Base-by-base conservation (phyloP, 2,888 invertebrate genomes). In the Tachina fera region DNA sequence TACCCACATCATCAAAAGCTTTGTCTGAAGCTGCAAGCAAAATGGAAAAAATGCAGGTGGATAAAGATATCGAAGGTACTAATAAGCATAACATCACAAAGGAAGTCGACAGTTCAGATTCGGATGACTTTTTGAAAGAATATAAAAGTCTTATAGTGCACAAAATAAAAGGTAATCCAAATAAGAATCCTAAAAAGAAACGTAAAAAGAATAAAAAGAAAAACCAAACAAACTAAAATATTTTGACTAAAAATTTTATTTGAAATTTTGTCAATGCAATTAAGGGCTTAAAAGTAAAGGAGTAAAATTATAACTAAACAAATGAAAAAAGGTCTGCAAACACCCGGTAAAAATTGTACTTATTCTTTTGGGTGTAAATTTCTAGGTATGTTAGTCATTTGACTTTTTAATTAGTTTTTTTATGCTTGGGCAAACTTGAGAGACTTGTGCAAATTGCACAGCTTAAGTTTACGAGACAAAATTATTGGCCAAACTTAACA, bases 151-250 rank as follows among this genome's bases (percentile, higher is more conserved):
- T 91, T 0, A 89, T 87, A 11, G 88, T 91, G 3, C 88, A 90
- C 68, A 89, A 89, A 68, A 88, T 90, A 14, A 83, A 88, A n/a
- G 83, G 91, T 0, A 91, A 91, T 87, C 90, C 91, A 1, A 84
- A 90, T 71, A 91, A 90, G 65, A 87, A 87, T 41, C 75, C 87
- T 2, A 88, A 88, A 72, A 87, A 87, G 79, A 87, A 87, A 60
- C 80, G 87, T 19, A 87, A 86, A 65, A 87, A 87, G 31, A 88
- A 84, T 72, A 86, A 87, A 82, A 75, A 65, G 16, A 87, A 85
- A 78, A 83, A 78, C 10, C 61, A 76, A 19, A 3, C 72, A 84
- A 79, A 83, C 14, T 53, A 63, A 83, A 19, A 5, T 43, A 16
- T 22, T 22, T 65, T 19, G 31, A 31, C 31, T 31, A 6, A 31